Percentiles rank a stretch among this genome's conserved stretches.
phyloP scores from a whole-genome alignment of 1,140 invertebrate genomes.

The Bombus vancouverensis region DNA sequence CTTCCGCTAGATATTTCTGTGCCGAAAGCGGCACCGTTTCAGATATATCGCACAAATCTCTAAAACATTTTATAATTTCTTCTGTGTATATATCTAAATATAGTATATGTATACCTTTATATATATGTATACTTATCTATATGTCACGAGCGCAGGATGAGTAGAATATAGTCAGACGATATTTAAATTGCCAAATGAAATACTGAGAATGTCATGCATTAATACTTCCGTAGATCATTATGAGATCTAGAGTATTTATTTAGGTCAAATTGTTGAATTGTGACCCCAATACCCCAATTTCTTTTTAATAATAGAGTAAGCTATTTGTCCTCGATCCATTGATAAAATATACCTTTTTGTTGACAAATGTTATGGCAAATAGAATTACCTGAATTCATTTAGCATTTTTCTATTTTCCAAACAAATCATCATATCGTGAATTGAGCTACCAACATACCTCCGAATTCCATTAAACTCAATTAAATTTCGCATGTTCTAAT shows the following conservation, averaged over 20 bases:
- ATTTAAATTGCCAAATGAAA: background rate
- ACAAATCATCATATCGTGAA: background rate
- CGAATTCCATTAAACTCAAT: background rate
- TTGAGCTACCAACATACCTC: too few relatives aligned
- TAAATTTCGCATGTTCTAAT: too few relatives aligned
- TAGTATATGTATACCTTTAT: slow-evolving; percentile 7
- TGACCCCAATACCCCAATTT: background rate
- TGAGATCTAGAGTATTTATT: background rate
- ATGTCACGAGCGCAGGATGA: background rate
- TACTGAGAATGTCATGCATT: background rate
- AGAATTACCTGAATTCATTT: background rate
- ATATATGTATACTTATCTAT: slow-evolving; percentile 31
- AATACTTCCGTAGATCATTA: background rate
- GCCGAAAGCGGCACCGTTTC: slow-evolving; percentile 3
- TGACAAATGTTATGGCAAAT: background rate
- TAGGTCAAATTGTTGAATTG: background rate
- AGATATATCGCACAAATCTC: slow-evolving; percentile 26
- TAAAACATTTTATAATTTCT: slow-evolving; percentile 26
- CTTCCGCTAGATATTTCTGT: background rate
- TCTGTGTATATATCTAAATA: slow-evolving; percentile 11
- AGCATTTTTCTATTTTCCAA: background rate
- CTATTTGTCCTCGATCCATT: background rate
- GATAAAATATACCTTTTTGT: background rate
- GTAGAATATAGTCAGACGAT: background rate
- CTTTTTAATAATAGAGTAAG: background rate